Evolutionary conservation across 2,113 vertebrate species (phyloP), one percentile per base, ranked within the genome.

Genomic region (Perognathus longimembris): DNA sequence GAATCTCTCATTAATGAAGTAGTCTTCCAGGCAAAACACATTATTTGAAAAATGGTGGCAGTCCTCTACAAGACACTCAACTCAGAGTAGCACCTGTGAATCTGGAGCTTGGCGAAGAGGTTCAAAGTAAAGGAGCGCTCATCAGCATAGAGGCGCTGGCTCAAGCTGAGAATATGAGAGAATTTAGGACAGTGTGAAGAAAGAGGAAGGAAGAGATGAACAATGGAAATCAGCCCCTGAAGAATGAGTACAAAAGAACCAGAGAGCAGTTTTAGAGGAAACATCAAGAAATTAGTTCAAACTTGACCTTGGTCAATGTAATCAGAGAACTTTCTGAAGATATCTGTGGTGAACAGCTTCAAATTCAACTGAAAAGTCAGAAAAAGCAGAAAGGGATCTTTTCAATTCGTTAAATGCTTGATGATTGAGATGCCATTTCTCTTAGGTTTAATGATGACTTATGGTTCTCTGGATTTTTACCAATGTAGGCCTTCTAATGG

Each of bases 351-450:
- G n/a, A 74, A 59, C 3, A 81, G 22, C 38, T 88, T 88, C 59
- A 71, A 32, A 82, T 90, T 90, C 30, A 59, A n/a, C 2, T 63
- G 64, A 66, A 18, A 91, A 79, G 15, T 45, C 11, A 85, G 17
- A 70, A 77, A 66, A 66, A 40, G 24, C 10, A 80, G 74, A 88
- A 91, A 92, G 82, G 2, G 26, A 61, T 45, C 28, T 9, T 92
- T 76, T 71, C 18, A 70, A 11, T 92, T 87, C 85, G 85, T 45
- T 67, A 66, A 50, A 9, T 54, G 12, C 7, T 4, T 42, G 22
- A 70, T 63, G 71, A 79, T 30, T 70, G 88, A 90, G 17, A 61
- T 28, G 34, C 32, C 1, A 22, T 71, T 66, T 70, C 17, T 67
- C 38, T 91, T 94, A 28, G n/a, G 20, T 71, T 80, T 78, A 63